These are phyloP conservation scores for Pachypanchax playfairii DNA, from an alignment of 2,113 vertebrate genomes.

Conservation along the genomic window DNA sequence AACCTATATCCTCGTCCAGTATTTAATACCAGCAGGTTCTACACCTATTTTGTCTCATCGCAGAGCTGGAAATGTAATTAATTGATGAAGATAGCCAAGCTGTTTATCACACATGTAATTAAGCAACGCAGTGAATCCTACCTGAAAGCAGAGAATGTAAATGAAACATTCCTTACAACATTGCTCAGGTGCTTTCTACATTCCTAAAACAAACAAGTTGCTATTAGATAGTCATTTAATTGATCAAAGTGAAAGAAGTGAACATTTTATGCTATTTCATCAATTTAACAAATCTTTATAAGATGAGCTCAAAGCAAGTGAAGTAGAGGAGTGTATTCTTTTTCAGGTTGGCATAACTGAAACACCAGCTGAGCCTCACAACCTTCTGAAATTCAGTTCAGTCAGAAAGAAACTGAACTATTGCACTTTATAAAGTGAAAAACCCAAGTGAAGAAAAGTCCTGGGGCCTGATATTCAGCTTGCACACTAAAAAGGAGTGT, in stretches of 20 bases:
- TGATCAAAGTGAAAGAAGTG: not conserved
- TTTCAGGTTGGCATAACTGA: no score
- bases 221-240: not conserved
- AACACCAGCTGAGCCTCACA: no score
- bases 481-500: no score
- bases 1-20: not conserved
- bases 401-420: no score
- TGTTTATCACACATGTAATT: conserved; percentile 41
- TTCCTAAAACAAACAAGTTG: not conserved
- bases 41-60: conserved; percentile 26
- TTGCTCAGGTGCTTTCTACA: not conserved
- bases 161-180: conserved; percentile 13
- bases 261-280: not conserved
- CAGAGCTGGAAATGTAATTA: conserved; percentile 43
- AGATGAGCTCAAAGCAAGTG: no score
- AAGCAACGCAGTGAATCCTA: conserved; percentile 19
- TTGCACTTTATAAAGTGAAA: no score
- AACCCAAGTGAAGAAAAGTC: no score
- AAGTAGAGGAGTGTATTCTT: no score
- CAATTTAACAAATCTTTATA: no score
- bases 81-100: conserved; percentile 22
- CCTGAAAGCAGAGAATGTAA: conserved; percentile 16
- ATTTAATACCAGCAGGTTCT: conserved; percentile 23
- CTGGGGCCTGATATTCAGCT: no score
- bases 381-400: no score